Base-by-base conservation (phyloP, 2,888 invertebrate species). In the Candidula unifasciata region DNA sequence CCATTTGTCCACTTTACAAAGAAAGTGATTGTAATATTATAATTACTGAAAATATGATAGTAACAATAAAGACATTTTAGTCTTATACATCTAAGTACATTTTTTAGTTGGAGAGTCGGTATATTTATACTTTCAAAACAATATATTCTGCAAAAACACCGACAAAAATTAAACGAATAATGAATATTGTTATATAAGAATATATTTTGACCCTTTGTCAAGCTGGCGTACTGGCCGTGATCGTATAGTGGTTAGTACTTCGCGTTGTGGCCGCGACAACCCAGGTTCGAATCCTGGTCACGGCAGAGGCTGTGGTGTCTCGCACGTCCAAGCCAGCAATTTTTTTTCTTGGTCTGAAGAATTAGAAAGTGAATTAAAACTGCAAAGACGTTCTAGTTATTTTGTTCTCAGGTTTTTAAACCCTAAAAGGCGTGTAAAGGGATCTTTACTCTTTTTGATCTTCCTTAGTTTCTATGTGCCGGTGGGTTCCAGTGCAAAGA, bases 281-380 rank as follows among this genome's bases (percentile, higher is more conserved):
- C 90, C 91, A 90, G 91, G 91, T 91, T 91, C 91, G 91, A 91
- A 91, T 90, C 91, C 90, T 90, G 90, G 90, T 91, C 89, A 91
- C 90, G 89, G 90, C 91, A 90, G 83, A 78, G 79, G 78, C 83
- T 83, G 83, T 83, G 83, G 0, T 83, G 83, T 83, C 83, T 83
- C 83, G 83, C 83, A 83, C 83, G 83, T 73, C 83, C 83, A 79
- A 83, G 79, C n/a, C 79, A 83, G 79, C 73, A 24, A 0, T 64
- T 71, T 83, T 83, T 83, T 79, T 78, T 69, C 27, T 69, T 44
- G n/a, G n/a, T n/a, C n/a, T n/a, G n/a, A n/a, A n/a, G n/a, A n/a
- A n/a, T n/a, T n/a, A n/a, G n/a, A n/a, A n/a, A n/a, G n/a, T n/a
- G n/a, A n/a, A n/a, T n/a, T n/a, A n/a, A n/a, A n/a, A n/a, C n/a